Evolutionary conservation across 2,113 vertebrate species (phyloP).

Genomic region (Engystomops pustulosus): DNA sequence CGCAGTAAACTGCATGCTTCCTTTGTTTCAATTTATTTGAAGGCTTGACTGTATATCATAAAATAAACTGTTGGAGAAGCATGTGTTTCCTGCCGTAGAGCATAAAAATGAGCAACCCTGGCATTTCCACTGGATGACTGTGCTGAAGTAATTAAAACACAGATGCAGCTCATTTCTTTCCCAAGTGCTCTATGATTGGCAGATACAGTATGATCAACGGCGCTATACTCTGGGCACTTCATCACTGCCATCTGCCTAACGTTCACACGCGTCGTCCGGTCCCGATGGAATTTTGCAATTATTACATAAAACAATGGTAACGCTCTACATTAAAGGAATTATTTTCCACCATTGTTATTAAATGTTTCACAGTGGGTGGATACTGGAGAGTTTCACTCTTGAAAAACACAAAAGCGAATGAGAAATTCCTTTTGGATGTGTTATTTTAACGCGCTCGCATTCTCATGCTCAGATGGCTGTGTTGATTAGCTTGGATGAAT

Average conservation of each 20-base stretch:
- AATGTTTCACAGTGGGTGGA: constrained; percentile 50
- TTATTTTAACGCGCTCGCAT: constrained; percentile 7
- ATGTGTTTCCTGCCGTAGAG: constrained; percentile 45
- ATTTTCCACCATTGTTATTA: constrained; percentile 27
- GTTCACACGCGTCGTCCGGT: constrained; percentile 51
- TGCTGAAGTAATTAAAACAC: constrained; percentile 68
- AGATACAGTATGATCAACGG: constrained; percentile 65
- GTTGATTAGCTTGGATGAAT: constrained; percentile 36
- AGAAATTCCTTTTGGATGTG: constrained; percentile 20
- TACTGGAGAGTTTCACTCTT: constrained; percentile 19
- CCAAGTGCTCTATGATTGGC: constrained; percentile 67
- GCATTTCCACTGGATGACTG: constrained; percentile 61
- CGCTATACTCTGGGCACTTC: constrained; percentile 61
- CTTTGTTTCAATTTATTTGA: constrained; percentile 23
- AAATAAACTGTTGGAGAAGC: constrained; percentile 34
- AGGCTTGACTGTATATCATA: constrained; percentile 25
- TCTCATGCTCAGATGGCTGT: constrained; percentile 16
- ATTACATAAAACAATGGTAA: constrained; percentile 58
- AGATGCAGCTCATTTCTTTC: constrained; percentile 66
- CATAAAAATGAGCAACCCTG: constrained; percentile 51
- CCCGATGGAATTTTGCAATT: constrained; percentile 57
- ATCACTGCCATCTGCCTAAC: constrained; percentile 66
- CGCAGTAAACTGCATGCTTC: background rate
- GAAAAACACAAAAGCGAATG: constrained; percentile 17
- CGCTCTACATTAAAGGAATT: constrained; percentile 52